These are phyloP conservation scores for Euplexia lucipara DNA, from an alignment of 2,888 invertebrate genomes.

Conservation along the genomic window DNA sequence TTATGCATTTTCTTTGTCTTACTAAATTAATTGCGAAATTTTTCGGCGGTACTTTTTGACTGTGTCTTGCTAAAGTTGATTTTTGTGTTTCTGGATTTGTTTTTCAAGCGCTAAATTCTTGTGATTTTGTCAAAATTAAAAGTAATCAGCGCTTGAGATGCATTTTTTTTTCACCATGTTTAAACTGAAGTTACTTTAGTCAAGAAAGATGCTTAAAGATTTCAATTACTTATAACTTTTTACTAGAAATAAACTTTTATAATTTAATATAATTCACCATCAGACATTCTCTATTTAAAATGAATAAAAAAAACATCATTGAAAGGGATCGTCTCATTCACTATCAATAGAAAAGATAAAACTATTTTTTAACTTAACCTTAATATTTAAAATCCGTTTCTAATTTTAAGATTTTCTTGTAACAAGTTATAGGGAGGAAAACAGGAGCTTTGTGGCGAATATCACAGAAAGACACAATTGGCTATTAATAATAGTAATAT, in stretches of 20 bases:
- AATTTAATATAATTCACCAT: conserved; percentile 2
- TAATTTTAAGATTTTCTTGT: conserved; percentile 22
- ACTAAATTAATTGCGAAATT: conserved; percentile 7
- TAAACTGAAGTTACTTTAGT: conserved; percentile 4
- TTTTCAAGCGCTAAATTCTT: not conserved
- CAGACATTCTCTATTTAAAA: conserved; percentile 10
- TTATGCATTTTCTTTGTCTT: conserved; percentile 31
- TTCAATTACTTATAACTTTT: conserved; percentile 46
- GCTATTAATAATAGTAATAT: conserved; percentile 18
- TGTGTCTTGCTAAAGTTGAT: conserved; percentile 7
- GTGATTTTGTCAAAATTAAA: not conserved
- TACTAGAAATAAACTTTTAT: conserved; percentile 34
- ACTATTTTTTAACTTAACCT: conserved; percentile 24
- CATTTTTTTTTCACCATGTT: not conserved
- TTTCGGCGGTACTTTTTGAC: conserved; percentile 29
- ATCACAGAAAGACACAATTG: conserved; percentile 3
- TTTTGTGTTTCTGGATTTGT: not conserved
- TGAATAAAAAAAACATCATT: not conserved
- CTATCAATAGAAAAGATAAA: not conserved
- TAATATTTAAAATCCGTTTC: conserved; percentile 3
- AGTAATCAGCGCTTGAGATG: not conserved
- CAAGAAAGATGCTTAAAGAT: conserved; percentile 6
- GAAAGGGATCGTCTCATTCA: conserved; percentile 1
- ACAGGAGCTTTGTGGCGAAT: conserved; percentile 29
- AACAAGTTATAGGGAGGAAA: conserved; percentile 31